phyloP scores from a whole-genome alignment of 2,113 vertebrate genomes.

The Stigmatopora argus region DNA sequence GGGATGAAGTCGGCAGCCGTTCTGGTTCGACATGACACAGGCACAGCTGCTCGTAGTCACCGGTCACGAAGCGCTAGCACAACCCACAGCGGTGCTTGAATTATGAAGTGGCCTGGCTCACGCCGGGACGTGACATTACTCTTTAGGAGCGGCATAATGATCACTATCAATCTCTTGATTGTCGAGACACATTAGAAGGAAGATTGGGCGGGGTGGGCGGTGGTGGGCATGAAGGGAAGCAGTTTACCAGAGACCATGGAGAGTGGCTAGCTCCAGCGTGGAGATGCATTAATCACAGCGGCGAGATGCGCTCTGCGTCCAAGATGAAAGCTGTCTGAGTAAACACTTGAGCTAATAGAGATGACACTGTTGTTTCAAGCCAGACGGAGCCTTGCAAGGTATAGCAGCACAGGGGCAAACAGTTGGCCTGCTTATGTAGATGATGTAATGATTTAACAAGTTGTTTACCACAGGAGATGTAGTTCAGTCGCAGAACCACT shows the following conservation, averaged over 20 bases:
- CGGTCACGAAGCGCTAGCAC: neutral
- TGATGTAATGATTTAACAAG: neutral
- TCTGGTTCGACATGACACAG: slow-evolving; percentile 26
- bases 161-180: slow-evolving; percentile 78
- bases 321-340: slow-evolving; percentile 49
- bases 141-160: slow-evolving; percentile 74
- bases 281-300: slow-evolving; percentile 58
- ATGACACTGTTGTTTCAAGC: slow-evolving; percentile 32
- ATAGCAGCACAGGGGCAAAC: slow-evolving; percentile 21
- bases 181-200: slow-evolving; percentile 71
- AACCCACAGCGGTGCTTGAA: slow-evolving; percentile 70
- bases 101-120: slow-evolving; percentile 69
- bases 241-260: slow-evolving; percentile 31
- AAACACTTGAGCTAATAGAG: slow-evolving; percentile 47
- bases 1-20: slow-evolving; percentile 13
- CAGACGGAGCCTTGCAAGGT: slow-evolving; percentile 18
- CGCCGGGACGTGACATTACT: slow-evolving; percentile 72
- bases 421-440: neutral
- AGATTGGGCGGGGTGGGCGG: slow-evolving; percentile 68
- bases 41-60: slow-evolving; percentile 1
- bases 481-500: neutral
- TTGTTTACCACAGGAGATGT: neutral
- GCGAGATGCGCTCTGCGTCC: slow-evolving; percentile 49
- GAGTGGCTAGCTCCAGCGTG: slow-evolving; percentile 55
- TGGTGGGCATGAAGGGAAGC: slow-evolving; percentile 36